phyloP scores from a whole-genome alignment of 2,113 vertebrate species.

The Hippocampus abdominalis region DNA sequence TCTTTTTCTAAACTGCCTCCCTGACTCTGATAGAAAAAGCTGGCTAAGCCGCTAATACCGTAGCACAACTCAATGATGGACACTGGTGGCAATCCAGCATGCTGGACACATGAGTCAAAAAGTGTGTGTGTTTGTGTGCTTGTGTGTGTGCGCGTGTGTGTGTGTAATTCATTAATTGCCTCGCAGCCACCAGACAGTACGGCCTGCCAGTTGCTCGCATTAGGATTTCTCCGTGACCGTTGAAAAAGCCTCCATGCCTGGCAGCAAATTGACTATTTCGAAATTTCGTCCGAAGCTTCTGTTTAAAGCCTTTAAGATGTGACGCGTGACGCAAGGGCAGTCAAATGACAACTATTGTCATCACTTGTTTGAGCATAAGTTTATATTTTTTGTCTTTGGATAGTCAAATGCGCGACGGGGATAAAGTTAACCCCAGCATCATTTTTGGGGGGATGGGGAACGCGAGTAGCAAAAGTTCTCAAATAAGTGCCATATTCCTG shows the following conservation, averaged over 20 bases:
- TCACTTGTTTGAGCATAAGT: neutral
- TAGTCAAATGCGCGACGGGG: neutral
- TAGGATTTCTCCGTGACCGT: constrained; percentile 23
- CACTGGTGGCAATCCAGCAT: constrained; percentile 28
- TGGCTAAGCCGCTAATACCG: constrained; percentile 38
- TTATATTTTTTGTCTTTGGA: neutral
- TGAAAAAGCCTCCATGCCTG: constrained; percentile 6
- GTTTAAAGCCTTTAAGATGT: neutral
- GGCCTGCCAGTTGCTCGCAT: constrained; percentile 36
- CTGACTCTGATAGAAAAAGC: neutral
- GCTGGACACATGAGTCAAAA: constrained; percentile 19
- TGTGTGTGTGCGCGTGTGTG: too few species aligned
- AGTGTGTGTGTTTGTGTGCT: constrained; percentile 7
- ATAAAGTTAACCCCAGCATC: neutral
- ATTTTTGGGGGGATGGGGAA: too few species aligned
- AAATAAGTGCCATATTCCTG: too few species aligned
- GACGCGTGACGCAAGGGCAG: neutral
- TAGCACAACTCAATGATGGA: neutral
- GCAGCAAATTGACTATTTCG: neutral
- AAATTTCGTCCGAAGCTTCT: neutral
- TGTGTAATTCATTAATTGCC: constrained; percentile 39
- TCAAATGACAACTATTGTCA: neutral
- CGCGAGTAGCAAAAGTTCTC: too few species aligned
- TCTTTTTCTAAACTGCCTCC: constrained; percentile 13
- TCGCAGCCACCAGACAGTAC: constrained; percentile 25